Evolutionary conservation across 1,140 invertebrate genomes (phyloP).

Genomic region (Diploscapter pachys): DNA sequence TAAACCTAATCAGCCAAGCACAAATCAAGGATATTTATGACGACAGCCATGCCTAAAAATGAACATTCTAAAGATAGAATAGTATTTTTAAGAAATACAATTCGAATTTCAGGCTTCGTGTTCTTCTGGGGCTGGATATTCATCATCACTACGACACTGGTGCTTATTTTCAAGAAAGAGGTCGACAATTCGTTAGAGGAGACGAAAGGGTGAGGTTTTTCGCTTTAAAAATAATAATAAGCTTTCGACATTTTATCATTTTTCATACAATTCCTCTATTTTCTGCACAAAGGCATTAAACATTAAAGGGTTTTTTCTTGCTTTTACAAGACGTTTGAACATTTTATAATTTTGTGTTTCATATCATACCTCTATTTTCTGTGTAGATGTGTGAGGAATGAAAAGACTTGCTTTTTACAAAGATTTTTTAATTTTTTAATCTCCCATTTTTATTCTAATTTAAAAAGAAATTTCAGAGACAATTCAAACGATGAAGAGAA

Average conservation of each 20-base stretch:
- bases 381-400: too few species aligned
- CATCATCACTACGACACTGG: constrained; percentile 80
- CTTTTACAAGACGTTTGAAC: too few species aligned
- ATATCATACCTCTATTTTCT: too few species aligned
- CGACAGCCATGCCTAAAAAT: too few species aligned
- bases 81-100: background rate
- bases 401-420: too few species aligned
- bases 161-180: constrained; percentile 85
- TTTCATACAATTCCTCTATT: too few species aligned
- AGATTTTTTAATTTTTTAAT: background rate
- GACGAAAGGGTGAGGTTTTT: constrained; percentile 9
- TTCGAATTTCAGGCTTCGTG: constrained; percentile 72
- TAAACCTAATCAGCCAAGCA: too few species aligned
- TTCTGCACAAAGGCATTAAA: too few species aligned
- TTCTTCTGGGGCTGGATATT: constrained; percentile 93
- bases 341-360: too few species aligned
- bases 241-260: background rate
- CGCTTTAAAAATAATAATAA: background rate
- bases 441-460: constrained; percentile 6
- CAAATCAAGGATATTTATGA: too few species aligned
- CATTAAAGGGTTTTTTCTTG: too few species aligned
- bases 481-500: constrained; percentile 62
- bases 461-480: background rate
- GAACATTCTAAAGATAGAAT: background rate
- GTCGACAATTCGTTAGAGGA: constrained; percentile 59